Percentiles rank a stretch among this genome's conserved stretches.
These are phyloP conservation scores for Pseudochromis fuscus DNA, from an alignment of 2,797 vertebrate species.

Conservation along the genomic window DNA sequence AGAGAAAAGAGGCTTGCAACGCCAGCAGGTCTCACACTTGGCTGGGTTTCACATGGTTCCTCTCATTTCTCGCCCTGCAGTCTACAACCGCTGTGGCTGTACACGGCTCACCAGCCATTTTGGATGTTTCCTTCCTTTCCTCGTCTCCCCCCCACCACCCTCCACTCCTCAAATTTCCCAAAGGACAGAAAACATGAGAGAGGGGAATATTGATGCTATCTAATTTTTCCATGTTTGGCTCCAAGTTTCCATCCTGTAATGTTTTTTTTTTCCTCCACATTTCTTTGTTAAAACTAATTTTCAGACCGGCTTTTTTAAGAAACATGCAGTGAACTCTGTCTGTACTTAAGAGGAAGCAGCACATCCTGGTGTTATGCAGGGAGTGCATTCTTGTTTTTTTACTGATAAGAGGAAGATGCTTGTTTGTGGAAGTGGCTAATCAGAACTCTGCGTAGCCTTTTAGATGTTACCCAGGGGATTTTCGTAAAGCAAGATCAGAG, in stretches of 20 bases:
- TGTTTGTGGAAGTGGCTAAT: constrained; percentile 40
- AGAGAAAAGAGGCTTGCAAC: constrained; percentile 40
- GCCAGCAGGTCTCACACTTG: constrained; percentile 69
- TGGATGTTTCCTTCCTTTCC: constrained; percentile 44
- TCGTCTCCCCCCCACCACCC: background rate
- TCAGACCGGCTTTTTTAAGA: background rate
- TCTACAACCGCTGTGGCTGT: constrained; percentile 43
- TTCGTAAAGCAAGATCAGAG: constrained; percentile 14
- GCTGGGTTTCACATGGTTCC: constrained; percentile 56
- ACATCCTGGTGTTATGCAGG: constrained; percentile 4
- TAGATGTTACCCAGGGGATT: constrained; percentile 26
- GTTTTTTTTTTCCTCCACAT: constrained; percentile 3
- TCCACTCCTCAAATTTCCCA: constrained; percentile 46
- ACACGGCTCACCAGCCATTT: constrained; percentile 59
- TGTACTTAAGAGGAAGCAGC: constrained; percentile 15
- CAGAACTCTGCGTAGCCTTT: constrained; percentile 11
- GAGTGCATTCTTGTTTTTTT: constrained; percentile 19
- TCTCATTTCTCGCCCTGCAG: constrained; percentile 44
- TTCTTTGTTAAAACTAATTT: constrained; percentile 17
- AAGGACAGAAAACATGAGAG: background rate
- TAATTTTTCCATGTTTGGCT: constrained; percentile 60
- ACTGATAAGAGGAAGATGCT: constrained; percentile 31
- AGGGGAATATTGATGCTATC: constrained; percentile 52
- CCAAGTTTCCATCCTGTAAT: constrained; percentile 55
- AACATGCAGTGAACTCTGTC: background rate